Base-by-base conservation (phyloP, 2,797 vertebrate species). In the Tachyglossus aculeatus region DNA sequence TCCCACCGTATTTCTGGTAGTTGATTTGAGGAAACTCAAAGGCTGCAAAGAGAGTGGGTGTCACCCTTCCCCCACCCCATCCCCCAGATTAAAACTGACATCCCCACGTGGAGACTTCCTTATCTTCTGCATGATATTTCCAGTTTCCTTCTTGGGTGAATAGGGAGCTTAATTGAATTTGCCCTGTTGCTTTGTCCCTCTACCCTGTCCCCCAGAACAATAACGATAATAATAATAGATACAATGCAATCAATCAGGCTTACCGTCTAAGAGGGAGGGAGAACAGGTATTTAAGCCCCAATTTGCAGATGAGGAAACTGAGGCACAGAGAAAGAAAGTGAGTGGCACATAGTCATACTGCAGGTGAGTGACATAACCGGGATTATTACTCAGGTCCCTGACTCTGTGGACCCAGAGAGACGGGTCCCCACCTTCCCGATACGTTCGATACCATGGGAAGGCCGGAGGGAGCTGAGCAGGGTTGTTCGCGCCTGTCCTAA, bases 11-110 rank as follows among this genome's bases (percentile, higher is more conserved):
- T 37, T 83, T 94, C 71, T 81, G 89, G 82, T 98, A 98, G 85
- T 98, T 97, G 78, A 98, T 98, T 85, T 98, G 96, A 25, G 97
- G 97, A 87, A 99, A 98, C 88, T 98, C 97, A 77, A 98, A 97
- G 13, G 96, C 97, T 98, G 47, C 62, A 48, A 89, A 67, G 82
- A 1, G 83, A n/a, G n/a, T n/a, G n/a, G n/a, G n/a, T n/a, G n/a
- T n/a, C n/a, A n/a, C n/a, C n/a, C n/a, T n/a, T n/a, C n/a, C n/a
- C n/a, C n/a, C n/a, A n/a, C n/a, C n/a, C n/a, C n/a, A n/a, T n/a
- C n/a, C n/a, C n/a, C n/a, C n/a, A n/a, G n/a, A n/a, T n/a, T n/a
- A n/a, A n/a, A n/a, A n/a, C n/a, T n/a, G n/a, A n/a, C n/a, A n/a
- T n/a, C n/a, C n/a, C n/a, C n/a, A n/a, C n/a, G n/a, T n/a, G n/a